Evolutionary conservation across 2,113 vertebrate species (phyloP).

Genomic region (Coreoperca whiteheadi): DNA sequence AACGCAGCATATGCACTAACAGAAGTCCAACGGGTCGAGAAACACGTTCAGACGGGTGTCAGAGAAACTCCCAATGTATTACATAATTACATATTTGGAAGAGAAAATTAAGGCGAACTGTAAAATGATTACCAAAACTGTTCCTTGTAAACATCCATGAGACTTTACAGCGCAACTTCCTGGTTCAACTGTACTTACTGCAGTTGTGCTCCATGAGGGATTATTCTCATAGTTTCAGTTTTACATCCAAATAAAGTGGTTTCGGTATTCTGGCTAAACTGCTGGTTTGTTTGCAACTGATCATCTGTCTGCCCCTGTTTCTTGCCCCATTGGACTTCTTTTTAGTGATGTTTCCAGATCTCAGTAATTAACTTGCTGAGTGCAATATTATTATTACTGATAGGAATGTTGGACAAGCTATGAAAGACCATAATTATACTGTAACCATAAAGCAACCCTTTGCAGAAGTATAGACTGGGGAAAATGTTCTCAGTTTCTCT

Average conservation of each 20-base stretch:
- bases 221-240: not conserved
- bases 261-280: not conserved
- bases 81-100: too few species aligned
- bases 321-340: not conserved
- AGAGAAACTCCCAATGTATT: too few species aligned
- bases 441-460: not conserved
- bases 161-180: not conserved
- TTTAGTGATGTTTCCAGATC: not conserved
- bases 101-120: not conserved
- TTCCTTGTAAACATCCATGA: not conserved
- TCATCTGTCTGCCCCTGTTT: not conserved
- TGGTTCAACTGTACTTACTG: not conserved
- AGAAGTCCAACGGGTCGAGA: too few species aligned
- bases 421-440: not conserved
- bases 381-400: not conserved
- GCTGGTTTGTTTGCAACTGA: not conserved
- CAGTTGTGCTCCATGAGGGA: not conserved
- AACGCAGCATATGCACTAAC: not conserved
- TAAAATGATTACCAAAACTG: not conserved
- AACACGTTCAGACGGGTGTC: too few species aligned
- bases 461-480: too few species aligned
- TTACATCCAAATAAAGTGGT: not conserved
- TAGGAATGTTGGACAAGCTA: not conserved
- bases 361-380: not conserved
- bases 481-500: not conserved